Evolutionary conservation across 2,888 invertebrate genomes (phyloP).

Genomic region (Amiota minor): DNA sequence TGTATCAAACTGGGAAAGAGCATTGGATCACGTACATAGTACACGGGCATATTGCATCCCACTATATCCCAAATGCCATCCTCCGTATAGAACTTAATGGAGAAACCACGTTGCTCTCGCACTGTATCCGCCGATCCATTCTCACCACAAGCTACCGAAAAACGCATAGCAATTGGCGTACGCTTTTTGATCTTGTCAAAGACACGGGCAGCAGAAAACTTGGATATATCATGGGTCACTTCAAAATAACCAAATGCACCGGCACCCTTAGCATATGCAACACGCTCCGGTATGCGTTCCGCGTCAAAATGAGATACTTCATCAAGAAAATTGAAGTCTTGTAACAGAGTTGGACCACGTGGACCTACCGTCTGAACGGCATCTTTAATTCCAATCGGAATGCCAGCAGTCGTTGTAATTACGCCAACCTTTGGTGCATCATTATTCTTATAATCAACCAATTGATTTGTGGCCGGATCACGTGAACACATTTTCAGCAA

Average conservation of each 20-base stretch:
- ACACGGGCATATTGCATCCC: conserved; percentile 94
- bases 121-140: conserved; percentile 92
- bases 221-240: conserved; percentile 88
- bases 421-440: conserved; percentile 61
- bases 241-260: conserved; percentile 92
- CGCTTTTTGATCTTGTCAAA: conserved; percentile 85
- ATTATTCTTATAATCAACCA: conserved; percentile 77
- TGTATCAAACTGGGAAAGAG: conserved; percentile 96
- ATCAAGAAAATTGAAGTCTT: conserved; percentile 87
- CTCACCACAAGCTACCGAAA: conserved; percentile 92
- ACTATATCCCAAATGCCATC: conserved; percentile 95
- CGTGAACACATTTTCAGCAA: conserved; percentile 68
- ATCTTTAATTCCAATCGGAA: conserved; percentile 78
- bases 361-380: conserved; percentile 89
- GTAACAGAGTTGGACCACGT: conserved; percentile 88
- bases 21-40: conserved; percentile 92
- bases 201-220: conserved; percentile 85
- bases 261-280: conserved; percentile 95
- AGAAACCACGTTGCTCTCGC: conserved; percentile 93
- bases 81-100: conserved; percentile 94
- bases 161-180: conserved; percentile 86
- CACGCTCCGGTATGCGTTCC: conserved; percentile 96
- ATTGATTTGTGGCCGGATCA: conserved; percentile 78
- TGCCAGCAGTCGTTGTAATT: conserved; percentile 84
- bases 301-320: conserved; percentile 89